phyloP scores from a whole-genome alignment of 2,888 invertebrate species.

The Machimus rusticus region DNA sequence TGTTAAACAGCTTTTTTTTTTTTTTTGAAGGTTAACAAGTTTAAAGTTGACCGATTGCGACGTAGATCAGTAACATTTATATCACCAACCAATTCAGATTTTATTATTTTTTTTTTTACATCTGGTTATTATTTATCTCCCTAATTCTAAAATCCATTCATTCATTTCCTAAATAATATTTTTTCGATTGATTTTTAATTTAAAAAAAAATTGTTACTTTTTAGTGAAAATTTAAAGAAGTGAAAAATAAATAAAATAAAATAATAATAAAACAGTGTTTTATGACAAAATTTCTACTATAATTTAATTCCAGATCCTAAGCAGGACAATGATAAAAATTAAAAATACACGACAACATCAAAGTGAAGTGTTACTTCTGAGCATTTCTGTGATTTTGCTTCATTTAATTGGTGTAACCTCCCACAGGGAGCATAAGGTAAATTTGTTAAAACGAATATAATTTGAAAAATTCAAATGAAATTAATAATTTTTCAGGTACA shows the following conservation, averaged over 20 bases:
- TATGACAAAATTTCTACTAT: not conserved
- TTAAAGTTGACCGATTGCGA: slow-evolving; percentile 14
- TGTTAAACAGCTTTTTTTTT: not conserved
- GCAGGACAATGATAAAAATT: not conserved
- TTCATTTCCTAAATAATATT: too few species aligned
- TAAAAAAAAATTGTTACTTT: too few species aligned
- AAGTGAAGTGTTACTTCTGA: not conserved
- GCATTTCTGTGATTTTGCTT: not conserved
- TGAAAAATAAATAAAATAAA: not conserved
- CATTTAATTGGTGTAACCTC: not conserved
- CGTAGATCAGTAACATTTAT: slow-evolving; percentile 16
- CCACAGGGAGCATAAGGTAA: slow-evolving; percentile 46
- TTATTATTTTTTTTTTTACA: not conserved
- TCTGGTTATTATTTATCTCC: too few species aligned
- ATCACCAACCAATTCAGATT: not conserved
- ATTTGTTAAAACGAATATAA: not conserved
- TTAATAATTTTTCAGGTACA: slow-evolving; percentile 62
- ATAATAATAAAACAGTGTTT: not conserved
- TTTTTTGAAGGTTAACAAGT: slow-evolving; percentile 38
- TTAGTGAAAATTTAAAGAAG: too few species aligned
- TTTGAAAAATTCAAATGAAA: not conserved
- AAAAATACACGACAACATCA: not conserved
- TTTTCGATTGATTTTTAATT: too few species aligned
- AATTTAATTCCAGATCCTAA: not conserved
- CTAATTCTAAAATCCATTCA: too few species aligned